Base-by-base conservation (phyloP, 2,888 invertebrate genomes). In the Clostera curtula region DNA sequence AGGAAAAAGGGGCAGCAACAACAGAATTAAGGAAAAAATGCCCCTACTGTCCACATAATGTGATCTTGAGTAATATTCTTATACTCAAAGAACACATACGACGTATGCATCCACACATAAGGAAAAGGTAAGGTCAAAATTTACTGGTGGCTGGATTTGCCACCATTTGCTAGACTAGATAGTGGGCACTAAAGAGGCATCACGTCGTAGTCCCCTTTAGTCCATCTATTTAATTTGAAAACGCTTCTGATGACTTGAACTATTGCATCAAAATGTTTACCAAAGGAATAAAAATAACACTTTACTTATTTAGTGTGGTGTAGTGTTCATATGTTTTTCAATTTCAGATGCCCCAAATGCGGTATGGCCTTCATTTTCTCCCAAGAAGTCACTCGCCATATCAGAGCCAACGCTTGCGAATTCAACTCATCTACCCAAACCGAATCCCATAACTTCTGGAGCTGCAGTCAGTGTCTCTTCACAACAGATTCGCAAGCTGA, bases 381-480 rank as follows among this genome's bases (percentile, higher is more conserved):
- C 1, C 93, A 93, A 79, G 92, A 93, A 54, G 86, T 93, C 6
- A 87, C 90, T 0, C 86, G 87, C 6, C 94, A 94, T 56, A 83
- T 90, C n/a, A 79, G 88, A 31, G 76, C 80, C 34, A 88, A 88
- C 35, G 75, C 84, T 2, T 92, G 87, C 58, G 79, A 72, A 17
- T 85, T 85, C 36, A 54, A 61, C 20, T 30, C 41, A 12, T 42
- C 57, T 0, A 45, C 53, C 4, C 36, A 53, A 1, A 43, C 54
- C 4, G 57, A 36, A 25, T 53, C 67, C 1, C 58, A 68, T 1
- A 56, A 69, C 12, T 60, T 74, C 25, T 87, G 85, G 85, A 84
- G 69, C 46, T 91, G 91, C 62, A 79, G 80, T 36, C 83, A 84
- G 24, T 91, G 90, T 45, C 72, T 82, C 5, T 91, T 86, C 61